Evolutionary conservation across 2,113 vertebrate genomes (phyloP).

Genomic region (Condylura cristata): DNA sequence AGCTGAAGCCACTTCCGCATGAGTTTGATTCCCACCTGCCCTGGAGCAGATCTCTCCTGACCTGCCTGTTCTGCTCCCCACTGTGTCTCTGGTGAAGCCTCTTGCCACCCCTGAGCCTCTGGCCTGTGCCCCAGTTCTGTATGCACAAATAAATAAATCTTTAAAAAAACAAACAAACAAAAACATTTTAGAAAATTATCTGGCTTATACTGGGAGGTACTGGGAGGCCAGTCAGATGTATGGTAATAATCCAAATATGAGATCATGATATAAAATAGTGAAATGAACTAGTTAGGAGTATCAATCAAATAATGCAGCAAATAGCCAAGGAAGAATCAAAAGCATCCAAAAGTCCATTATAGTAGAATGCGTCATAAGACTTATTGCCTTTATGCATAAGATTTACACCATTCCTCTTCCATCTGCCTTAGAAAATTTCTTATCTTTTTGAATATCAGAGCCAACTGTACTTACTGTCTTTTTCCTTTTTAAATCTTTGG

Average conservation of each 20-base stretch:
- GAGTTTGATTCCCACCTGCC: too few relatives aligned
- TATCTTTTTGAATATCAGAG: neutral
- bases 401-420: neutral
- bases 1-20: too few relatives aligned
- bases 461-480: neutral
- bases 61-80: too few relatives aligned
- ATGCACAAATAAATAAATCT: too few relatives aligned
- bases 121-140: too few relatives aligned
- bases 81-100: too few relatives aligned
- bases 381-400: neutral
- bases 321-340: neutral
- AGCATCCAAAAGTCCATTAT: neutral
- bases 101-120: too few relatives aligned
- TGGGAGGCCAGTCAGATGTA: neutral
- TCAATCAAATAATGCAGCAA: neutral
- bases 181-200: neutral
- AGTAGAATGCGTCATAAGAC: neutral
- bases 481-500: neutral
- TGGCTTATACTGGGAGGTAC: neutral
- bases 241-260: neutral
- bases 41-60: too few relatives aligned
- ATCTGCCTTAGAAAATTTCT: neutral
- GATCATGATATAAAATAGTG: slow-evolving; percentile 5
- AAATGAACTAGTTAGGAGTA: neutral
- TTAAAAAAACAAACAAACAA: too few relatives aligned